These are phyloP conservation scores for Sebastes diploproa DNA, from an alignment of 2,797 vertebrate species.

Conservation along the genomic window DNA sequence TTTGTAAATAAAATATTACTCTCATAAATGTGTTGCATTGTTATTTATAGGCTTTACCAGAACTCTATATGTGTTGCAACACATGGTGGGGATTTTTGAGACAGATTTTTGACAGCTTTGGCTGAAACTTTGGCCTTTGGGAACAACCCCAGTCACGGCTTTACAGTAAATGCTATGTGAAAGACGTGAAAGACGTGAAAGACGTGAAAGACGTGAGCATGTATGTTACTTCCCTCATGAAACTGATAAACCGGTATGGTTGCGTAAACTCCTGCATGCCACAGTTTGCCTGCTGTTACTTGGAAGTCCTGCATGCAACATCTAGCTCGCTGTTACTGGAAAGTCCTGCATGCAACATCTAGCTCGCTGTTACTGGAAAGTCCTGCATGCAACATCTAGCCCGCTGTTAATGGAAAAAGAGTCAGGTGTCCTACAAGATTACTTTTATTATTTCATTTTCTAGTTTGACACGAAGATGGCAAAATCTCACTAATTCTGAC, in stretches of 20 bases:
- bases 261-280: background rate
- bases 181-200: background rate
- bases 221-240: rapidly evolving
- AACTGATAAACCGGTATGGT: slow-evolving; percentile 14
- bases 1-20: slow-evolving; percentile 69
- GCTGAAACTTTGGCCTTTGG: too few species aligned
- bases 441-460: background rate
- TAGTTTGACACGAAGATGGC: background rate
- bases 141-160: background rate
- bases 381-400: too few species aligned
- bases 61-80: background rate
- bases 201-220: background rate
- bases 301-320: background rate
- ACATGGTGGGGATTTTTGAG: background rate
- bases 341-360: background rate
- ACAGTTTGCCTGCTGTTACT: too few species aligned
- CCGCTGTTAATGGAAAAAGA: background rate
- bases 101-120: background rate
- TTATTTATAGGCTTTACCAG: background rate
- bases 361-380: too few species aligned
- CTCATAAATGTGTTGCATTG: background rate
- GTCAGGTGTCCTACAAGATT: background rate
- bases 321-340: too few species aligned
- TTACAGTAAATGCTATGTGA: background rate
- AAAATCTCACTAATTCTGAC: background rate